These are phyloP conservation scores for Pardosa pseudoannulata DNA, from an alignment of 2,888 invertebrate genomes.

Conservation along the genomic window DNA sequence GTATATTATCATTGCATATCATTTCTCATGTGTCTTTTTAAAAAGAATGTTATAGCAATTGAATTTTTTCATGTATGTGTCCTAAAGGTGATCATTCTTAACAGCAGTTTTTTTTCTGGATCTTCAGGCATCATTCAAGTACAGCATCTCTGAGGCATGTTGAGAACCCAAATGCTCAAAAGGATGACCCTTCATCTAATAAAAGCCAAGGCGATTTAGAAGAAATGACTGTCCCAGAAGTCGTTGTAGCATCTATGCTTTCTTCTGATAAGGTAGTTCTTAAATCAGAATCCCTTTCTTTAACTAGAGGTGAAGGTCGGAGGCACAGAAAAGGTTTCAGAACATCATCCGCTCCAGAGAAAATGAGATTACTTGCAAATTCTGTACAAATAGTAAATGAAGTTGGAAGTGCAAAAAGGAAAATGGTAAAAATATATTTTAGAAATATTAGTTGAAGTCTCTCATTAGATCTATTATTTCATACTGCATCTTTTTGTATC, in stretches of 20 bases:
- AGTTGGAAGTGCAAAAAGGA: conserved; percentile 51
- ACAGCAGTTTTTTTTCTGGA: too few species aligned
- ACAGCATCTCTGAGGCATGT: conserved; percentile 36
- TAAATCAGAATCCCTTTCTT: conserved; percentile 58
- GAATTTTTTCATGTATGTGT: too few species aligned
- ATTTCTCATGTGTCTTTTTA: too few species aligned
- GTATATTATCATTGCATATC: too few species aligned
- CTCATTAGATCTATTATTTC: too few species aligned
- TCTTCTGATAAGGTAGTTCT: conserved; percentile 50
- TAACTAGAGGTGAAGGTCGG: conserved; percentile 64
- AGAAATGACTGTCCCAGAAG: conserved; percentile 69
- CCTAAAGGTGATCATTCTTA: too few species aligned
- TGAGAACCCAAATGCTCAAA: conserved; percentile 27
- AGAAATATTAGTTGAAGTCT: too few species aligned
- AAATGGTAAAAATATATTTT: too few species aligned
- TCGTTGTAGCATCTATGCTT: conserved; percentile 54
- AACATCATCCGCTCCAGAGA: conserved; percentile 71
- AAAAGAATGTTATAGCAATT: too few species aligned
- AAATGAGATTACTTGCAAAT: conserved; percentile 66
- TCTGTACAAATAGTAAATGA: conserved; percentile 71
- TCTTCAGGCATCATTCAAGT: conserved; percentile 63
- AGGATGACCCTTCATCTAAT: conserved; percentile 26
- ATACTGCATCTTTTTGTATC: too few species aligned
- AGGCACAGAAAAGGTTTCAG: conserved; percentile 67
- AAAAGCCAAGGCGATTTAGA: conserved; percentile 43